Percentiles rank a stretch among this genome's conserved stretches.
Conservation (phyloP, 2,888 invertebrate species). For the Oegoconia quadripuncta region DNA sequence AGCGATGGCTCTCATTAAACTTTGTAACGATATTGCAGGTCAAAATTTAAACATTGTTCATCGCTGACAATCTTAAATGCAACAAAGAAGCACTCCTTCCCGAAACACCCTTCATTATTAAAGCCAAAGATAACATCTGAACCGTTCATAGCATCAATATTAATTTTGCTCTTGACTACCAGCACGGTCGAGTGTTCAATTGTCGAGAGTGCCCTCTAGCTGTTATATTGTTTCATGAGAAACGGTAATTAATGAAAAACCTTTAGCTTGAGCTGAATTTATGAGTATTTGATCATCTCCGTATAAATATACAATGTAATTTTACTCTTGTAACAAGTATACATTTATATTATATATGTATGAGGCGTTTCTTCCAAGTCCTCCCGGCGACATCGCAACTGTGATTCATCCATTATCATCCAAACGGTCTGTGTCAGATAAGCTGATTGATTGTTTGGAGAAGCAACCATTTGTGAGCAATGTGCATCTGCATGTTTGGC, state of each 20-base stretch:
- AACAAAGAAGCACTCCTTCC: constrained; percentile 9
- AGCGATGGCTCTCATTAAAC: too few relatives aligned
- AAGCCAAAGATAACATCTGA: constrained; percentile 19
- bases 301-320: too few relatives aligned
- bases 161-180: constrained; percentile 18
- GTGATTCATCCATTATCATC: too few relatives aligned
- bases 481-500: too few relatives aligned
- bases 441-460: not conserved
- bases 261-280: constrained; percentile 9
- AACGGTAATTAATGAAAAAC: constrained; percentile 47
- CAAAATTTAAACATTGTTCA: too few relatives aligned
- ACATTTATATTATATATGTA: too few relatives aligned
- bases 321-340: too few relatives aligned
- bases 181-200: constrained; percentile 12
- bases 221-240: constrained; percentile 40
- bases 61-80: constrained; percentile 3
- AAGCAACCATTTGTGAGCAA: too few relatives aligned
- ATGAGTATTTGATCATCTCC: not conserved
- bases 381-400: too few relatives aligned
- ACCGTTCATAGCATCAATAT: constrained; percentile 16
- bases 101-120: constrained; percentile 16
- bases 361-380: too few relatives aligned
- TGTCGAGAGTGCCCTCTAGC: constrained; percentile 5
- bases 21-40: too few relatives aligned
- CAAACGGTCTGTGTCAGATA: not conserved